Evolutionary conservation across 2,113 vertebrate genomes (phyloP), one percentile per base, ranked within the genome.

Genomic region (Xyliphius kryptos): DNA sequence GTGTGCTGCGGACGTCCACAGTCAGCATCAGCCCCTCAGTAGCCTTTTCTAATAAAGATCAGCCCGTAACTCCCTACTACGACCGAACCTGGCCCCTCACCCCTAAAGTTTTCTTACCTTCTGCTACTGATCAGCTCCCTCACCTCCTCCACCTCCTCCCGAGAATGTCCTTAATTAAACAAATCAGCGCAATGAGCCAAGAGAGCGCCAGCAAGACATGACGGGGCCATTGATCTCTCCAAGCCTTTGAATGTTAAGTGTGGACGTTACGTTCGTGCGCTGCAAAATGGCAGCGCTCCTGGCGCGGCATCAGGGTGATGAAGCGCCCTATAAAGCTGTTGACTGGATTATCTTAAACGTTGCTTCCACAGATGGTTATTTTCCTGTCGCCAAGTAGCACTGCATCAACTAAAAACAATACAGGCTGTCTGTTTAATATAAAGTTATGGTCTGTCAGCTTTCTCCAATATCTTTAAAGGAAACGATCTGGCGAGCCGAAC

Each of bases 41-140:
- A 59, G 52, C 54, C 54, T 50, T 20, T 61, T 61, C 62, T 73
- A 69, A 73, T 73, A 57, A 73, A 69, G 56, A 69, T 69, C 71
- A 73, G 66, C 57, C 36, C 56, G 50, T 12, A n/a, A 59, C 22
- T 5, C 32, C 19, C 21, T 9, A 14, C 43, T 20, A 17, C 13
- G 20, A 11, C 21, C 16, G 14, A 21, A 14, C 56, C 8, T 15
- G 13, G 10, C 14, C 21, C 51, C n/a, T 36, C 53, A 22, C 2
- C 48, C 64, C 37, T 50, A 38, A 66, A 21, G 55, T 26, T 20
- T 15, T 48, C 61, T 36, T 55, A 37, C 46, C 37, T 22, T 2
- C 48, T 38, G 22, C 58, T 67, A 53, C 56, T 68, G 54, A 72
- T 63, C 66, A 51, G 40, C 65, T 60, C 63, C 65, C 68, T 47